phyloP scores from a whole-genome alignment of 2,888 invertebrate species.

The Synergus gifuensis region DNA sequence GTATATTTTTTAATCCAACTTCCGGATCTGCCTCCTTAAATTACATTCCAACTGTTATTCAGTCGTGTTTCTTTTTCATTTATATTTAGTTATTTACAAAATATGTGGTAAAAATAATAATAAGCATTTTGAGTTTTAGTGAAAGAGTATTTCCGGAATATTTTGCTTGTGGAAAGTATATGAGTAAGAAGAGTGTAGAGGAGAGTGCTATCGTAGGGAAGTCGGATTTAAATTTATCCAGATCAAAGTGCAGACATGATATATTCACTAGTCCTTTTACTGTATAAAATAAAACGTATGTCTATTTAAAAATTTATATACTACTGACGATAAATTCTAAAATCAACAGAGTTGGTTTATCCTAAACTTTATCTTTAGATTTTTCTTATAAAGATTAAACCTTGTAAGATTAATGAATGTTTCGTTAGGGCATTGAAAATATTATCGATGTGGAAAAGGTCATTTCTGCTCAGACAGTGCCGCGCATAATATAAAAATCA shows the following conservation, averaged over 20 bases:
- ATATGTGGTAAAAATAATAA: neutral
- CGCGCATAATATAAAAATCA: too few species aligned
- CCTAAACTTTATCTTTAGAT: too few species aligned
- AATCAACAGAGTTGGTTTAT: too few species aligned
- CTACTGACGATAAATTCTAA: neutral
- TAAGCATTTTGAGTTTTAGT: neutral
- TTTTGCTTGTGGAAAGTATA: slow-evolving; percentile 43
- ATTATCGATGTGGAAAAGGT: too few species aligned
- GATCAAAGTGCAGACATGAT: slow-evolving; percentile 42
- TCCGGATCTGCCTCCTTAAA: neutral
- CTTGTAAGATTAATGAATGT: too few species aligned
- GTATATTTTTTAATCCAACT: neutral
- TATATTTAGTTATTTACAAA: neutral
- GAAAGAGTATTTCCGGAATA: neutral
- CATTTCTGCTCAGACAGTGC: too few species aligned
- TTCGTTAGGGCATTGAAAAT: too few species aligned
- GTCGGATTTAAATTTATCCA: slow-evolving; percentile 49
- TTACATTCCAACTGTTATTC: neutral
- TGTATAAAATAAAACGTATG: slow-evolving; percentile 34
- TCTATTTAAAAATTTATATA: neutral
- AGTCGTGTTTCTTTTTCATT: too few species aligned
- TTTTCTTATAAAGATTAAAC: too few species aligned
- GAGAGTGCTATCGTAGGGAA: slow-evolving; percentile 26
- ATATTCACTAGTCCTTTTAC: neutral
- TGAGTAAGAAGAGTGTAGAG: neutral